Percentiles rank a stretch among this genome's conserved stretches.
Conservation (phyloP, 1,140 invertebrate genomes). For the Achatina immaculata region DNA sequence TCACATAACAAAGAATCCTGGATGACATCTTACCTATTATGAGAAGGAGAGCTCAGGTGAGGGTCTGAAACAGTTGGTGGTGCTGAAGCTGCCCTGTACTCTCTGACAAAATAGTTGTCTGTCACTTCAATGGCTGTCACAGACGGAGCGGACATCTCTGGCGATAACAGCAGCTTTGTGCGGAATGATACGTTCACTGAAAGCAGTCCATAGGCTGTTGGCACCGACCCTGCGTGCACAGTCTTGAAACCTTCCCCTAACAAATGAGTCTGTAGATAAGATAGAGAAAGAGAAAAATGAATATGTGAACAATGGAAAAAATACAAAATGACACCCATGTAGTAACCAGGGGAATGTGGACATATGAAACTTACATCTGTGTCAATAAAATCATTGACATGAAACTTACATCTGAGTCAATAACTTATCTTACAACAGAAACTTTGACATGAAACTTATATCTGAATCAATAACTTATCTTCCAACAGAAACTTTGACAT, state of each 20-base stretch:
- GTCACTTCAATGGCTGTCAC: slow-evolving; percentile 19
- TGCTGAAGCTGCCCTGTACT: not conserved
- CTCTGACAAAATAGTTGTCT: slow-evolving; percentile 32
- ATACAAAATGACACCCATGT: too few relatives aligned
- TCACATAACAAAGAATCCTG: too few relatives aligned
- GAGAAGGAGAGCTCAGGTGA: slow-evolving; percentile 13
- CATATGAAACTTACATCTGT: too few relatives aligned
- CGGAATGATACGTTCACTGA: slow-evolving; percentile 24
- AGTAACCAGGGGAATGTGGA: too few relatives aligned
- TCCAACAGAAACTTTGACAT: too few relatives aligned
- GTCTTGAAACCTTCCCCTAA: slow-evolving; percentile 35
- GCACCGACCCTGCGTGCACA: slow-evolving; percentile 20
- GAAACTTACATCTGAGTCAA: too few relatives aligned
- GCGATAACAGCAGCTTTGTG: slow-evolving; percentile 26
- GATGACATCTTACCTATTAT: slow-evolving; percentile 10
- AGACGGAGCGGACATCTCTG: slow-evolving; percentile 16
- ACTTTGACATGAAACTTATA: too few relatives aligned
- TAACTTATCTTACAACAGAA: too few relatives aligned
- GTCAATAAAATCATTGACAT: too few relatives aligned
- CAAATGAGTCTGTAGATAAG: slow-evolving; percentile 27
- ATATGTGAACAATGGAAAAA: too few relatives aligned
- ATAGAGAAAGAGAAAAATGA: too few relatives aligned
- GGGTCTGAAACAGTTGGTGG: slow-evolving; percentile 9
- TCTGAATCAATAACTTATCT: too few relatives aligned
- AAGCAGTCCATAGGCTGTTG: slow-evolving; percentile 27